Base-by-base conservation (phyloP, 1,140 invertebrate species). In the Ridgeia piscesae region DNA sequence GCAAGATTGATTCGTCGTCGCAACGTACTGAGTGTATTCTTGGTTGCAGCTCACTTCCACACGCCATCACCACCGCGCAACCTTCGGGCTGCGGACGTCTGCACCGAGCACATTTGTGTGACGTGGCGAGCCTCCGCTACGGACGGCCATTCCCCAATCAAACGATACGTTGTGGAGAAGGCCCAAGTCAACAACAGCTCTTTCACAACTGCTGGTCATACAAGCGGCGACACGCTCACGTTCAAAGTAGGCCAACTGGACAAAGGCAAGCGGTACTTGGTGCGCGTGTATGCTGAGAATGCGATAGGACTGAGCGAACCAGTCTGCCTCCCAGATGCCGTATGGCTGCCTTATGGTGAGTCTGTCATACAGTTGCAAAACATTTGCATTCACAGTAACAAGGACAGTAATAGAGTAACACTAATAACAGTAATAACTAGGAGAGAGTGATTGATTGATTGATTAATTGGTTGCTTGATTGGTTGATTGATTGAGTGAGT, bases 71-170 rank as follows among this genome's bases (percentile, higher is more conserved):
- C 92, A 89, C 98, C 98, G 93, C 98, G 98, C 98, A 98, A 21
- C 96, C 97, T 89, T 97, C 98, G 8, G 96, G 98, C 92, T 98
- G 99, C 93, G 98, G 92, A 93, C 34, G 35, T 92, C 98, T 0
- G 97, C 97, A 98, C 98, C 95, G 98, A 99, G 95, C 98, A 98
- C 27, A 98, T 98, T 21, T 97, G 97, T 8, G 96, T 99, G 0
- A 96, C 97, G 1, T 99, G 99, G 99, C 98, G 99, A 93, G 96
- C 98, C 91, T 99, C 99, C 35, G 96, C 97, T 35, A 98, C 97
- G 91, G 99, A 99, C 96, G 99, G 99, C 93, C 99, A 99, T 33
- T 98, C 98, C 0, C 98, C 98, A 77, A 99, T 99, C 94, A 98
- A 95, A 8, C 96, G 95, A 1, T 96, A 96, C 93, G 94, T 95